These are phyloP conservation scores for Aphelenchoides fujianensis DNA, from an alignment of 1,140 invertebrate species.

Conservation along the genomic window DNA sequence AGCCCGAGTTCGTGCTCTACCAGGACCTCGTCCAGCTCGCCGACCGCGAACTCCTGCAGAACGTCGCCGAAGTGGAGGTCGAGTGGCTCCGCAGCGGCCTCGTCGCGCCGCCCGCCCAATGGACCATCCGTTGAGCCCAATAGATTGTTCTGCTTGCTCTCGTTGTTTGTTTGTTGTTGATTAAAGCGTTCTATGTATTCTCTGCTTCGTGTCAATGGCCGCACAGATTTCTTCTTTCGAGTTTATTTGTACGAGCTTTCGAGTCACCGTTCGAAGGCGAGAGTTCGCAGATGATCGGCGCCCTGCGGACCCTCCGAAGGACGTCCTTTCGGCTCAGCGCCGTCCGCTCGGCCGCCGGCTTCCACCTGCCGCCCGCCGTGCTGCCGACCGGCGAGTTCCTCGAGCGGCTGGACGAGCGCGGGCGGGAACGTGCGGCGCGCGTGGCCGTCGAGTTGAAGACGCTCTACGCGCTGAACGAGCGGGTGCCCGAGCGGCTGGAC, in stretches of 20 bases:
- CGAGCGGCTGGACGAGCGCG: not conserved
- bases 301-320: too few species aligned
- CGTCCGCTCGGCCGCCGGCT: not conserved
- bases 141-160: not conserved
- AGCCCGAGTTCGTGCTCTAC: slow-evolving; percentile 86
- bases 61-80: slow-evolving; percentile 81
- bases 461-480: not conserved
- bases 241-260: too few species aligned
- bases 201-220: too few species aligned
- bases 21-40: slow-evolving; percentile 81
- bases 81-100: slow-evolving; percentile 75
- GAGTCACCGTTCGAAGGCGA: too few species aligned
- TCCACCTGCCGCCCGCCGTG: not conserved
- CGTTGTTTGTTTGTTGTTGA: slow-evolving; percentile 1
- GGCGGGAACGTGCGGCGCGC: not conserved
- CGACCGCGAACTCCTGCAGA: slow-evolving; percentile 51
- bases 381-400: not conserved
- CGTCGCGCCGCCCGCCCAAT: not conserved
- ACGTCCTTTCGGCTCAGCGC: not conserved
- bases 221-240: not conserved
- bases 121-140: not conserved
- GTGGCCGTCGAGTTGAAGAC: not conserved
- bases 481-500: not conserved
- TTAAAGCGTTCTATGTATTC: too few species aligned
- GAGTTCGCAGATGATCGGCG: too few species aligned